Evolutionary conservation across 2,113 vertebrate genomes (phyloP), one percentile per base, ranked within the genome.

Genomic region (Scatophagus argus): DNA sequence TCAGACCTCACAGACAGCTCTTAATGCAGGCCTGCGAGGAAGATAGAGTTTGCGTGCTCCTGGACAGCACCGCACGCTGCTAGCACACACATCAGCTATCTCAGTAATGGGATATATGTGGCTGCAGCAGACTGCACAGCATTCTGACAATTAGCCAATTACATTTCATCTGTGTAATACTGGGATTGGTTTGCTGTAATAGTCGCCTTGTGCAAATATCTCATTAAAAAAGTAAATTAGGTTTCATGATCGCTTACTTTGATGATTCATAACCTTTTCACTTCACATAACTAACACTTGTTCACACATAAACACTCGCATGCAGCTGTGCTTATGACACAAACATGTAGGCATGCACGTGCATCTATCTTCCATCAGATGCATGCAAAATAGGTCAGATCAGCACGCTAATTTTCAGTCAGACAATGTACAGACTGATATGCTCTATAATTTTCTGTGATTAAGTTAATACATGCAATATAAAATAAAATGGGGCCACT

Each of bases 201-300:
- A 25, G 64, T 77, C 29, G 23, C 71, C 74, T 66, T 44, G 46
- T 81, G 68, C 54, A 91, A 79, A 91, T 91, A 90, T 79, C 89
- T 89, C 75, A 91, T 94, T 93, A 91, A 87, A 90, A 74, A 83
- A 89, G 79, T 77, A 78, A 93, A 91, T 91, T 86, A 84, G 60
- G 68, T 90, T 88, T 87, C 71, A 87, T 87, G 84, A 87, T 81
- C 80, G 78, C 73, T 10, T 31, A 74, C 70, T 75, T 79, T 85
- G 77, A 82, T 78, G 69, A 84, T 83, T 79, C 76, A 59, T 46
- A 76, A 74, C 59, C 75, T 66, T 73, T 88, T 78, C 36, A 43
- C 67, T 55, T 64, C 46, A 21, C 61, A 52, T 76, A 41, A 41
- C 29, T 67, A 19, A 63, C 51, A 43, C 25, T 5, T 58, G 29